These are phyloP conservation scores for Chinchilla lanigera DNA, from an alignment of 2,113 vertebrate genomes.

Conservation along the genomic window DNA sequence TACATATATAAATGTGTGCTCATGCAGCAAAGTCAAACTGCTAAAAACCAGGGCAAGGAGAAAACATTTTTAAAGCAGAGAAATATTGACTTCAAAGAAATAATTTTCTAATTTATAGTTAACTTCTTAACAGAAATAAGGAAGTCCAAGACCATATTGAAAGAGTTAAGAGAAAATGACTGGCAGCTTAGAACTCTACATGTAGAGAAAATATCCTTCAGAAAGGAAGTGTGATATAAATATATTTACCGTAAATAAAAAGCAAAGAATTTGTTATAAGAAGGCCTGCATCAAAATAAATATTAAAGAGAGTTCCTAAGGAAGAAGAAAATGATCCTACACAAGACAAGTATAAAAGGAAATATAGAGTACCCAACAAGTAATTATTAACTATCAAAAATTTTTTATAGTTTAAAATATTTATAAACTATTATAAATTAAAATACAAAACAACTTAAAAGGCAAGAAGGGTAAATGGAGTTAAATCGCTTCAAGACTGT, in stretches of 20 bases:
- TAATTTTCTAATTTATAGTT: not conserved
- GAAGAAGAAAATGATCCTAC: not conserved
- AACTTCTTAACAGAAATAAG: not conserved
- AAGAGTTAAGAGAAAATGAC: not conserved
- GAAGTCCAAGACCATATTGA: not conserved
- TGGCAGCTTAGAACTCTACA: not conserved
- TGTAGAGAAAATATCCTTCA: not conserved
- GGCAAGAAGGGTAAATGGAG: not conserved
- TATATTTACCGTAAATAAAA: not conserved
- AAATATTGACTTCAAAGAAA: not conserved
- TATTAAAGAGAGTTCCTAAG: not conserved
- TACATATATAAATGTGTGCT: accelerated
- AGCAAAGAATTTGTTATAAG: not conserved
- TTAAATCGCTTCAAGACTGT: not conserved
- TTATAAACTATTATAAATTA: not conserved
- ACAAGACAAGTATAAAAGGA: not conserved
- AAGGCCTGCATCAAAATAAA: not conserved
- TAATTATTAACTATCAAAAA: not conserved
- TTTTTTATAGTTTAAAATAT: not conserved
- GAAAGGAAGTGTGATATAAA: not conserved
- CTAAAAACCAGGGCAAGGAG: not conserved
- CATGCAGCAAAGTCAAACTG: not conserved
- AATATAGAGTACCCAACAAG: not conserved
- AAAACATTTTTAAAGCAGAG: not conserved
- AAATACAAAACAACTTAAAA: slow-evolving; percentile 12